These are phyloP conservation scores for Hydropsyche tenuis DNA, from an alignment of 1,140 invertebrate species.

Conservation along the genomic window DNA sequence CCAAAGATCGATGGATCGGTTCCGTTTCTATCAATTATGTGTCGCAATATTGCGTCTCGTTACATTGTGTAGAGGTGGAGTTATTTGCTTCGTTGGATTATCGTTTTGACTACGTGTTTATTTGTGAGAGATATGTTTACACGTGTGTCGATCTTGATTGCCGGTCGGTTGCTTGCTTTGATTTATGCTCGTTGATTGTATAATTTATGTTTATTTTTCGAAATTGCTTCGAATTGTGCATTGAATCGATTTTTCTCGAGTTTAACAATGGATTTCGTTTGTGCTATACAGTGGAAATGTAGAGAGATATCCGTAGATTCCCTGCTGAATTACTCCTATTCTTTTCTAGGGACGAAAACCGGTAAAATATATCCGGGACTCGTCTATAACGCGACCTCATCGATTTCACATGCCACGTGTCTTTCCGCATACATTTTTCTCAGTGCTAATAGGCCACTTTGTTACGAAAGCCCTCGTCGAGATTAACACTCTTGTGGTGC, in stretches of 20 bases:
- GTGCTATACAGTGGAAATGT: too few relatives aligned
- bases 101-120: too few relatives aligned
- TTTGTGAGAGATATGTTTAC: not conserved
- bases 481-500: slow-evolving; percentile 31
- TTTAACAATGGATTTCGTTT: too few relatives aligned
- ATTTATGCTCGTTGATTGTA: too few relatives aligned
- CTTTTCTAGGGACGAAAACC: slow-evolving; percentile 6
- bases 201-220: too few relatives aligned
- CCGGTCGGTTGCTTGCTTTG: too few relatives aligned
- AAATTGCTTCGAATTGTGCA: too few relatives aligned
- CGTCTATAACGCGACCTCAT: slow-evolving; percentile 28
- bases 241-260: too few relatives aligned
- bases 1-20: slow-evolving; percentile 12
- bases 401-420: slow-evolving; percentile 23
- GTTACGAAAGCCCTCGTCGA: slow-evolving; percentile 30
- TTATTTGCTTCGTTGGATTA: too few relatives aligned
- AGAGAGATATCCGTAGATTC: too few relatives aligned
- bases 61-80: too few relatives aligned
- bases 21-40: slow-evolving; percentile 7
- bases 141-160: not conserved
- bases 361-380: slow-evolving; percentile 35
- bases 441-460: slow-evolving; percentile 30
- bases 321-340: slow-evolving; percentile 1
- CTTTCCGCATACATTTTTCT: slow-evolving; percentile 32
- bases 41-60: not conserved